Evolutionary conservation across 2,797 vertebrate genomes (phyloP).

Genomic region (Microtus obscurus): DNA sequence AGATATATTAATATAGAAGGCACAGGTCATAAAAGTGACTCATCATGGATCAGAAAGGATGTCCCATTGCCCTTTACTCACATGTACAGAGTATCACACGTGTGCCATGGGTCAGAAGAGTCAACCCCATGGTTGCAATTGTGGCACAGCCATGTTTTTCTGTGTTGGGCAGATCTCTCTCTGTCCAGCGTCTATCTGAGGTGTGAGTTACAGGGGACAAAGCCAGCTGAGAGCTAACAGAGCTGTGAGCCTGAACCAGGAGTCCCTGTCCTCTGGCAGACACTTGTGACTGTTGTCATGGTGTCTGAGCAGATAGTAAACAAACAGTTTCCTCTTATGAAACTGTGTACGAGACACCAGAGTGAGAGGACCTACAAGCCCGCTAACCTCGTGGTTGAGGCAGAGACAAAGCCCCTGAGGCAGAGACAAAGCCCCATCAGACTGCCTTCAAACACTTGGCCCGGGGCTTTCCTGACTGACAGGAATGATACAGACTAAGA

Average conservation of each 20-base stretch:
- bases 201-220: not conserved
- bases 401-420: not conserved
- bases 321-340: constrained; percentile 54
- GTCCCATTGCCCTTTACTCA: too few species aligned
- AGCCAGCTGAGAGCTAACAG: not conserved
- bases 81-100: too few species aligned
- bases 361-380: not conserved
- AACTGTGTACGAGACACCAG: not conserved
- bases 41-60: not conserved
- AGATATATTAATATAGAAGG: not conserved
- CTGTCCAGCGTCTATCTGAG: not conserved
- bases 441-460: constrained; percentile 2
- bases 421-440: not conserved
- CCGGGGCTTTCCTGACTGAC: not conserved
- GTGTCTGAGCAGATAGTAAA: constrained; percentile 56
- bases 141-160: not conserved
- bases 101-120: not conserved
- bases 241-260: constrained; percentile 45
- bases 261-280: not conserved
- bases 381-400: not conserved
- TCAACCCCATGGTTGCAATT: not conserved
- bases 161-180: not conserved
- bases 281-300: constrained; percentile 43
- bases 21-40: constrained; percentile 43
- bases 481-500: not conserved